Evolutionary conservation across 1,140 invertebrate species (phyloP).

Genomic region (Pseudomyrmex cubaensis): DNA sequence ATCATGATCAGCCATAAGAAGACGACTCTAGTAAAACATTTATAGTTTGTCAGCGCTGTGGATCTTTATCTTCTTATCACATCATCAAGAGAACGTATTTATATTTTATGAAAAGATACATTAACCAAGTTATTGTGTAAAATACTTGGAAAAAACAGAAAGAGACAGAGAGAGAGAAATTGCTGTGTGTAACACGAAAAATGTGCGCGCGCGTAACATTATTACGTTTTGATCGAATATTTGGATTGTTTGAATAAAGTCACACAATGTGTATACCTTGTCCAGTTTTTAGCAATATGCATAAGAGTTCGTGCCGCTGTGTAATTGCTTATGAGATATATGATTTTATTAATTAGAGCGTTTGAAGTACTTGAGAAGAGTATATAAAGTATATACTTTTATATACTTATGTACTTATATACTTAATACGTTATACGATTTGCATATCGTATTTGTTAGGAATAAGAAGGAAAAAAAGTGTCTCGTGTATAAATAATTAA

Average conservation of each 20-base stretch:
- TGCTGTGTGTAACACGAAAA: neutral
- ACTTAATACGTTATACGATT: slow-evolving; percentile 16
- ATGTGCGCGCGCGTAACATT: slow-evolving; percentile 2
- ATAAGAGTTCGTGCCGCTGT: slow-evolving; percentile 45
- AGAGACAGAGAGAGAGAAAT: too few species aligned
- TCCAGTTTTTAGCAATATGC: slow-evolving; percentile 43
- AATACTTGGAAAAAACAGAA: too few species aligned
- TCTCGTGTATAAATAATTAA: neutral
- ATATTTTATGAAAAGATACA: neutral
- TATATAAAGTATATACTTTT: too few species aligned
- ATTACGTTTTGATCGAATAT: slow-evolving; percentile 15
- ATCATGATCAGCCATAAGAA: neutral
- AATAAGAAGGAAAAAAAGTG: neutral
- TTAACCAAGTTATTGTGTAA: too few species aligned
- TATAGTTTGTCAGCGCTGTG: neutral
- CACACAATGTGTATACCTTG: slow-evolving; percentile 27
- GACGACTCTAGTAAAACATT: neutral
- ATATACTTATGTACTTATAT: too few species aligned
- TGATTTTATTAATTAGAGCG: slow-evolving; percentile 14
- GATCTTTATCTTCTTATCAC: slow-evolving; percentile 7
- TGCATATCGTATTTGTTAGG: slow-evolving; percentile 50
- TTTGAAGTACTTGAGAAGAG: slow-evolving; percentile 2
- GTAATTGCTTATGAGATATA: neutral
- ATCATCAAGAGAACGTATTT: neutral
- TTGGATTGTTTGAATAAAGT: slow-evolving; percentile 44